A percentile compares a stretch with the other conserved stretches of the same genome.
Evolutionary conservation across 2,797 vertebrate species (phyloP).

Genomic region (Scolopax rusticola): DNA sequence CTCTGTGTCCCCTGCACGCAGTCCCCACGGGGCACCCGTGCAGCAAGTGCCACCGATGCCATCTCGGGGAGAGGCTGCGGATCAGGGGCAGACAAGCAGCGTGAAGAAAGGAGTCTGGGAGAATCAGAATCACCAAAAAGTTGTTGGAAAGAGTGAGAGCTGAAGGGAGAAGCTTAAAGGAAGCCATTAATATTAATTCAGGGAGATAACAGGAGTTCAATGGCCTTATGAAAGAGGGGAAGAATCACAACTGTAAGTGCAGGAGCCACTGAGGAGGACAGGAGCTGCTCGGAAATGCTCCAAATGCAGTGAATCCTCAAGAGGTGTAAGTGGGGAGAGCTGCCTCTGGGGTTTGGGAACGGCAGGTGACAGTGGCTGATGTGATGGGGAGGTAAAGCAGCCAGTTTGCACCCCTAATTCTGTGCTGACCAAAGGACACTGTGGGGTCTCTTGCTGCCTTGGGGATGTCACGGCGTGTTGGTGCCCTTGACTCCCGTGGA

Average conservation of each 20-base stretch:
- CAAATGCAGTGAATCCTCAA: background rate
- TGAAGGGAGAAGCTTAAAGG: background rate
- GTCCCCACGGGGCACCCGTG: rapidly evolving
- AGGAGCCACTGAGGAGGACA: background rate
- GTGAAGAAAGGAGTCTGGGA: background rate
- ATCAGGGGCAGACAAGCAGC: background rate
- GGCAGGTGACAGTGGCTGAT: background rate
- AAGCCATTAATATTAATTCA: conserved; percentile 40
- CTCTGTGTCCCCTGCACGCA: rapidly evolving
- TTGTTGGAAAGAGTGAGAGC: background rate
- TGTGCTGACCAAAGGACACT: background rate
- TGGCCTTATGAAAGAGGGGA: background rate
- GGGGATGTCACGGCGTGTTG: background rate
- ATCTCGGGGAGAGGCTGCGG: background rate
- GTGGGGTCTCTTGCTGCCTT: rapidly evolving
- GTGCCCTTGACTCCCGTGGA: background rate
- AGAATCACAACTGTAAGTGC: background rate
- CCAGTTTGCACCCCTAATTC: no score
- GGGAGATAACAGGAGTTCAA: conserved; percentile 26
- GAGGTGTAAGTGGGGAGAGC: background rate
- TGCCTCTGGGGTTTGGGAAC: background rate
- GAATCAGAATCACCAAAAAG: background rate
- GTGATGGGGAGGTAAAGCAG: background rate
- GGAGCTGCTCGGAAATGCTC: background rate
- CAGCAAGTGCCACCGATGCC: background rate